Percentiles rank a stretch among this genome's conserved stretches.
Conservation (phyloP, 2,797 vertebrate species). For the Rhinophrynus dorsalis region DNA sequence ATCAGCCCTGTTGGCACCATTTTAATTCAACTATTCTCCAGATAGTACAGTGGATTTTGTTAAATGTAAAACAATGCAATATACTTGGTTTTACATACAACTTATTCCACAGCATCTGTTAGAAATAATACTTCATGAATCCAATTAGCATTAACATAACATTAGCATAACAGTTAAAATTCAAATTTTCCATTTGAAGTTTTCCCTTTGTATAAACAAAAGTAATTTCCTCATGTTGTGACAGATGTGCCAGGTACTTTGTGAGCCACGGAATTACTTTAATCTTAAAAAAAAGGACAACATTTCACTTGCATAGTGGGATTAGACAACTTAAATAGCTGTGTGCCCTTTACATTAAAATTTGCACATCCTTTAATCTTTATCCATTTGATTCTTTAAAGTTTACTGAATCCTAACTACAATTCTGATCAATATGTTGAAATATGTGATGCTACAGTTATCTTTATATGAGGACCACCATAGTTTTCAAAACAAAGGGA, state of each 20-base stretch:
- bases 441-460: too few species aligned
- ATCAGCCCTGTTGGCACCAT: too few species aligned
- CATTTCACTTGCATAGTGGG: constrained; percentile 16
- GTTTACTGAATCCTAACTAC: too few species aligned
- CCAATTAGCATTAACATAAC: constrained; percentile 21
- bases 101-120: constrained; percentile 27
- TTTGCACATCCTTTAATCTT: constrained; percentile 15
- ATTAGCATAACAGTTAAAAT: constrained; percentile 34
- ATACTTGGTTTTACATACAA: constrained; percentile 8
- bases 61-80: constrained; percentile 7
- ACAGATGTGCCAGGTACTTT: constrained; percentile 38
- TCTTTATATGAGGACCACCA: too few species aligned
- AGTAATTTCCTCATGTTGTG: constrained; percentile 7
- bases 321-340: constrained; percentile 12
- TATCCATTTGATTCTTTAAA: constrained; percentile 7
- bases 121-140: constrained; percentile 25
- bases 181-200: too few species aligned
- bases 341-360: constrained; percentile 23
- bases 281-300: constrained; percentile 23
- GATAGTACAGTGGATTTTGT: constrained; percentile 8
- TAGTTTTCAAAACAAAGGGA: too few species aligned
- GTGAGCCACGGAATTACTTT: constrained; percentile 13
- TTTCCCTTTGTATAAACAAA: too few species aligned
- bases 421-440: too few species aligned
- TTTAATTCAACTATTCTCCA: constrained; percentile 22